These are phyloP conservation scores for Neodiprion pinetum DNA, from an alignment of 1,140 invertebrate genomes.

Conservation along the genomic window DNA sequence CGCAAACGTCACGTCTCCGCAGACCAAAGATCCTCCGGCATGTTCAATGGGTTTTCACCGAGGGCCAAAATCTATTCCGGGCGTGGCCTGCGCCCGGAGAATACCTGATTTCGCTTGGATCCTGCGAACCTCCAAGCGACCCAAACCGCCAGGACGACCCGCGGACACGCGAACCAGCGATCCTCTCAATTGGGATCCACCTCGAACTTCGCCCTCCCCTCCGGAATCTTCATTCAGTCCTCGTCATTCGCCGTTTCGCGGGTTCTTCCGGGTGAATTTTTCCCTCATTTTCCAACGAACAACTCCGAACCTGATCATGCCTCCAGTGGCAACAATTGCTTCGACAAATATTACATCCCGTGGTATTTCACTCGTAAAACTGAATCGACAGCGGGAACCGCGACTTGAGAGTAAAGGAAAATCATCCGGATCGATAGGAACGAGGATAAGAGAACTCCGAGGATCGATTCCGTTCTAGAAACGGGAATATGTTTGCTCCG, in stretches of 20 bases:
- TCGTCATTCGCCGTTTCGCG: too few species aligned
- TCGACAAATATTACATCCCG: too few species aligned
- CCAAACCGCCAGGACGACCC: not conserved
- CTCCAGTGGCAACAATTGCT: too few species aligned
- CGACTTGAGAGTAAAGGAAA: too few species aligned
- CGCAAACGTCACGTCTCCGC: too few species aligned
- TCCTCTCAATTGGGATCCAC: slow-evolving; percentile 3
- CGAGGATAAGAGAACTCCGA: too few species aligned
- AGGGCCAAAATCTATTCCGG: slow-evolving; percentile 5
- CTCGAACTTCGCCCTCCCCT: not conserved
- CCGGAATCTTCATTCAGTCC: too few species aligned
- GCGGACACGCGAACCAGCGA: slow-evolving; percentile 3
- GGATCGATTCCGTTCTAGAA: not conserved
- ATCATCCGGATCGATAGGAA: not conserved
- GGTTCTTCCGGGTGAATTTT: too few species aligned
- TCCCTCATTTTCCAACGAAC: too few species aligned
- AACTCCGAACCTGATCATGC: too few species aligned
- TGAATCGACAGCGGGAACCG: too few species aligned
- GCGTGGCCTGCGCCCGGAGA: not conserved
- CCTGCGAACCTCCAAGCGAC: not conserved
- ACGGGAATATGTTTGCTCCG: not conserved
- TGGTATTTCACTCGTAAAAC: too few species aligned
- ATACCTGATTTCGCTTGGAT: not conserved
- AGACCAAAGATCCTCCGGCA: not conserved
- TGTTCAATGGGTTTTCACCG: slow-evolving; percentile 4